Evolutionary conservation across 2,797 vertebrate species (phyloP).

Genomic region (Spondyliosoma cantharus): DNA sequence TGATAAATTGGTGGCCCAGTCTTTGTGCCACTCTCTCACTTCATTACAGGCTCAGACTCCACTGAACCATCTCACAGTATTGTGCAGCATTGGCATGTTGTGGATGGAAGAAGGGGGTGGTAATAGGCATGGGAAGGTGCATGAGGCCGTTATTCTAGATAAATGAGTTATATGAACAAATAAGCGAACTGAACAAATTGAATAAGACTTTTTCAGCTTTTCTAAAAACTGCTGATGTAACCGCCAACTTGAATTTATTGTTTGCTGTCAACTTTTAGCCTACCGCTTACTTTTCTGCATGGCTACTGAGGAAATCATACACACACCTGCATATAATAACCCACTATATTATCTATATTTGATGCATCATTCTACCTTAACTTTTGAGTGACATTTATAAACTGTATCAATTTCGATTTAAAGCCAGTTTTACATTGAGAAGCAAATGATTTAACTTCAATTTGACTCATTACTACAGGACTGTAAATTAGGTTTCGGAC

Average conservation of each 20-base stretch:
- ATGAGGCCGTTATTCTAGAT: background rate
- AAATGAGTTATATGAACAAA: background rate
- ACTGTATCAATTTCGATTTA: background rate
- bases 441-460: conserved; percentile 1
- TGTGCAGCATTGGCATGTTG: conserved; percentile 39
- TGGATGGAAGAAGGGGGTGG: background rate
- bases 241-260: background rate
- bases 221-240: conserved; percentile 8
- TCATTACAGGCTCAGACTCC: conserved; percentile 58
- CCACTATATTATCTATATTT: background rate
- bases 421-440: conserved; percentile 4
- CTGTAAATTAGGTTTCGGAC: conserved; percentile 25
- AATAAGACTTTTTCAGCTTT: background rate
- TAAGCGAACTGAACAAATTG: background rate
- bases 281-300: background rate
- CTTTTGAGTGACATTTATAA: conserved; percentile 5
- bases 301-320: background rate
- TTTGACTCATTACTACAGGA: conserved; percentile 17
- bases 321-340: background rate
- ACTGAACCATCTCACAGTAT: conserved; percentile 57
- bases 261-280: background rate
- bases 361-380: background rate
- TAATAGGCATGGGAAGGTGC: background rate
- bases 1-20: conserved; percentile 57
- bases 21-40: conserved; percentile 54